Percentiles rank a stretch among this genome's conserved stretches.
phyloP scores from a whole-genome alignment of 1,140 invertebrate species.

The Ostrea denselamellosa region DNA sequence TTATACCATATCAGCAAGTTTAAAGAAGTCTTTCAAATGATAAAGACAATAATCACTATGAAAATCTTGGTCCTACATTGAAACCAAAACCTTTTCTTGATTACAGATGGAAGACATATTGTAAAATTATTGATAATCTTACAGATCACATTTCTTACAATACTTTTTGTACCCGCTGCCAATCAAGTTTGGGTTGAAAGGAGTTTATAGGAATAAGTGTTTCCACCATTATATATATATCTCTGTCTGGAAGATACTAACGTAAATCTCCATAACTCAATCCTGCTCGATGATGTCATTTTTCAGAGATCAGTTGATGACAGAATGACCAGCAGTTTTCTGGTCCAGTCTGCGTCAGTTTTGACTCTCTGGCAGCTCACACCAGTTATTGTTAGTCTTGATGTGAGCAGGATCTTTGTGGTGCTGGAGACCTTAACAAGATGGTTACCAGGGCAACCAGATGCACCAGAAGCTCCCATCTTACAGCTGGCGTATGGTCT shows the following conservation, averaged over 20 bases:
- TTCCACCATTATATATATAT: neutral
- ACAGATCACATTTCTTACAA: no score
- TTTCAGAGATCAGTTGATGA: constrained; percentile 60
- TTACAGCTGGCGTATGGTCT: constrained; percentile 63
- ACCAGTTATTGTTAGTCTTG: constrained; percentile 60
- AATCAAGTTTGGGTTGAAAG: no score
- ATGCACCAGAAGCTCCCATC: constrained; percentile 58
- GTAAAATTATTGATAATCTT: no score
- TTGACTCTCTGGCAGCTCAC: constrained; percentile 62
- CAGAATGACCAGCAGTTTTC: constrained; percentile 59
- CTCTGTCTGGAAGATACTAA: neutral
- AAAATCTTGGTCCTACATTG: no score
- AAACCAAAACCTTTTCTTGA: no score
- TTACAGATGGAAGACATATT: no score
- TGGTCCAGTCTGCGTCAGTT: constrained; percentile 63
- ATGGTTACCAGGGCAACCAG: constrained; percentile 57
- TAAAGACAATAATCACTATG: neutral
- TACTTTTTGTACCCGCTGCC: no score
- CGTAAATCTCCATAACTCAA: no score
- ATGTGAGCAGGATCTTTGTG: constrained; percentile 57
- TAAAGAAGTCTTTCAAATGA: no score
- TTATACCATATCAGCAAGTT: no score
- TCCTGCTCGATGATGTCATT: no score
- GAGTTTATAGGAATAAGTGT: neutral
- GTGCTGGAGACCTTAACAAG: constrained; percentile 52